These are phyloP conservation scores for Chionis minor DNA, from an alignment of 2,113 vertebrate genomes.

Conservation along the genomic window DNA sequence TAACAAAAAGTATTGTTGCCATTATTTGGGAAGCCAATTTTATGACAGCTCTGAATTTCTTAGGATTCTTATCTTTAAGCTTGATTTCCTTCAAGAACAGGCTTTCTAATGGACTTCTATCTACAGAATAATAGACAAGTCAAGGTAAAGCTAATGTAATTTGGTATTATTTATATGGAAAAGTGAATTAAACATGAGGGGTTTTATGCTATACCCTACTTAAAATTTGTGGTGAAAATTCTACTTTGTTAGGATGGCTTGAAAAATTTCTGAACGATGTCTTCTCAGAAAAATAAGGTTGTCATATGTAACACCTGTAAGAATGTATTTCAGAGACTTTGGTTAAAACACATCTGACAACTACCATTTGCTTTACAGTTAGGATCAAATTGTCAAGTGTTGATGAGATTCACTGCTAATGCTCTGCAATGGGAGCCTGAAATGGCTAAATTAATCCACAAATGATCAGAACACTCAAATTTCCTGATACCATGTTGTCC, in stretches of 20 bases:
- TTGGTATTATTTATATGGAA: background rate
- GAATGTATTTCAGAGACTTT: background rate
- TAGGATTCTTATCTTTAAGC: background rate
- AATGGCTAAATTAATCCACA: background rate
- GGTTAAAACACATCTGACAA: background rate
- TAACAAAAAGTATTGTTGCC: background rate
- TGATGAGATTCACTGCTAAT: background rate
- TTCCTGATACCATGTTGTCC: background rate
- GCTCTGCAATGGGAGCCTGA: background rate
- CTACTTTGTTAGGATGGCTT: background rate
- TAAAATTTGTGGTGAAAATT: background rate
- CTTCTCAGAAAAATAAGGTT: background rate
- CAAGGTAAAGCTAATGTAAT: background rate
- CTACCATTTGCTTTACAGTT: background rate
- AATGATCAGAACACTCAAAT: background rate
- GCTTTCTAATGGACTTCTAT: background rate
- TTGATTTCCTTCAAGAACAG: background rate
- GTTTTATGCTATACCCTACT: background rate
- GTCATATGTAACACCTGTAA: background rate
- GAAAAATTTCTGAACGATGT: background rate
- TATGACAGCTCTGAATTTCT: background rate
- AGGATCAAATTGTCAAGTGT: background rate
- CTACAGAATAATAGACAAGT: background rate
- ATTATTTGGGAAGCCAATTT: background rate
- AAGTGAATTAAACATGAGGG: background rate